Evolutionary conservation across 2,797 vertebrate genomes (phyloP), one percentile per base, ranked within the genome.

Genomic region (Chloroceryle inda): DNA sequence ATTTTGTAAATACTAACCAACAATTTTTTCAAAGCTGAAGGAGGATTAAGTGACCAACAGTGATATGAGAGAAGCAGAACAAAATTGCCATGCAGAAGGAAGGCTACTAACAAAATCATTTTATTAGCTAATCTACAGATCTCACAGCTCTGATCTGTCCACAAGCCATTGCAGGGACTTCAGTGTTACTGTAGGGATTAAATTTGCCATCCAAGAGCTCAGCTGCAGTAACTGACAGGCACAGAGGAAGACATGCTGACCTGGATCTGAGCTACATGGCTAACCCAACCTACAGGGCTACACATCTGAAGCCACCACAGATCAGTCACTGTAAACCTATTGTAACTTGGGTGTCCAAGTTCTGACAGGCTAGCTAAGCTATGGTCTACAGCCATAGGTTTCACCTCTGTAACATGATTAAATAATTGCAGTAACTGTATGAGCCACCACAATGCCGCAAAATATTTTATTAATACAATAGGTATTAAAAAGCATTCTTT

Each of bases 131-230:
- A 42, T 37, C 44, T 31, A 29, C 14, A 18, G 29, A 81, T 52
- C 50, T 84, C 62, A 33, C n/a, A 76, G 21, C 38, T 76, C 26
- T 50, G 38, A 74, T 10, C 10, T 0, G 0, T 4, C 21, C 16
- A 23, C 1, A 3, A 75, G 42, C 11, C 50, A 20, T 7, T 17
- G 42, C 53, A 72, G 14, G 21, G 49, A 22, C 29, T 42, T 38
- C 6, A 2, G 0, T 5, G 20, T 17, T 23, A 26, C n/a, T 35
- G 23, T 1, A 52, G 29, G 40, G 22, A n/a, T 80, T 62, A 33
- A 82, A 72, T 40, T 12, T 22, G n/a, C 49, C 22, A 44, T 11
- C 22, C 27, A 14, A 9, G 23, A 58, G 49, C 42, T 63, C 38
- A 71, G 35, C 45, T 10, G 33, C 53, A 52, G 2, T 3, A 44